A percentile compares a stretch with the other conserved stretches of the same genome.
These are phyloP conservation scores for Drosophila sordidula DNA, from an alignment of 2,888 invertebrate species.

Conservation along the genomic window DNA sequence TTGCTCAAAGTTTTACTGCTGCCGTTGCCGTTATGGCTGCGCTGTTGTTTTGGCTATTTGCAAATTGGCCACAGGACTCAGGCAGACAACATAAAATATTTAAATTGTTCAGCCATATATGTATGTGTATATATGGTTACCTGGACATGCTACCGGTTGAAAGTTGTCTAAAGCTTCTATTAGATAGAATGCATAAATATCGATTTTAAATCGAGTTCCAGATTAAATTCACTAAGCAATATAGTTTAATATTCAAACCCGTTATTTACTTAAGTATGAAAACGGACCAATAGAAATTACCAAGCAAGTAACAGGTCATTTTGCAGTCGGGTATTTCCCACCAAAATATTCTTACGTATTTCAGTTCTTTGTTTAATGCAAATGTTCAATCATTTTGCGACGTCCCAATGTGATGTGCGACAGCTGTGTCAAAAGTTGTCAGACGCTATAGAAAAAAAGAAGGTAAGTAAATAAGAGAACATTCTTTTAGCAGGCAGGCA, in stretches of 20 bases:
- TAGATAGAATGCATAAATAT: neutral
- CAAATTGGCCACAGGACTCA: constrained; percentile 33
- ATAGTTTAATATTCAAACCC: too few species aligned
- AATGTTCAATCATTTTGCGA: constrained; percentile 64
- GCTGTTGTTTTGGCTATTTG: constrained; percentile 32
- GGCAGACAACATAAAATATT: constrained; percentile 45
- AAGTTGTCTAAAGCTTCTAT: too few species aligned
- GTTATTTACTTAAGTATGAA: too few species aligned
- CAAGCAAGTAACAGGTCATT: constrained; percentile 2
- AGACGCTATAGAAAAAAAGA: constrained; percentile 39
- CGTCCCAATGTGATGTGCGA: constrained; percentile 62
- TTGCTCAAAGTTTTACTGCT: constrained; percentile 55
- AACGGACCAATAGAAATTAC: too few species aligned
- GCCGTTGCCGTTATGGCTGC: constrained; percentile 24
- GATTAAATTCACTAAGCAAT: too few species aligned
- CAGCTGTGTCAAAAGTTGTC: constrained; percentile 72
- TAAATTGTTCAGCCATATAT: constrained; percentile 25
- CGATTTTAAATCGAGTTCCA: neutral
- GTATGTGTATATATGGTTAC: constrained; percentile 1
- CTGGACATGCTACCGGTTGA: neutral
- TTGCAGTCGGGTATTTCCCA: neutral
- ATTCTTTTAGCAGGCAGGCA: constrained; percentile 24
- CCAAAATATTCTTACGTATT: neutral
- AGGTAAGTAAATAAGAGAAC: constrained; percentile 23
- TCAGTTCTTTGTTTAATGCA: constrained; percentile 31